Base-by-base conservation (phyloP, 2,888 invertebrate genomes). In the Metellina segmentata region DNA sequence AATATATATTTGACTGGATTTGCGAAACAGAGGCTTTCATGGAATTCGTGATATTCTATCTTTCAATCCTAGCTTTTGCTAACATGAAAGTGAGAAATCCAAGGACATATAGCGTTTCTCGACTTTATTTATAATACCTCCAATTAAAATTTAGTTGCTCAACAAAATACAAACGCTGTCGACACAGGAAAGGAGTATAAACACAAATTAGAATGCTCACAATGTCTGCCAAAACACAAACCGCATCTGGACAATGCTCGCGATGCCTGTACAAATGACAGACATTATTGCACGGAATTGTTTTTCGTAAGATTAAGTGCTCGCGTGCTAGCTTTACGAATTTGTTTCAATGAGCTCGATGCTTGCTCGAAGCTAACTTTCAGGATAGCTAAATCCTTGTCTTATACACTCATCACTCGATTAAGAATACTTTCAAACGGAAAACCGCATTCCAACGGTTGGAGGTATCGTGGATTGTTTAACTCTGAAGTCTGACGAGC, bases 251-350 rank as follows among this genome's bases (percentile, higher is more conserved):
- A 34, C 34, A 34, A 34, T 34, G 34, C 16, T 34, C 16, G 34
- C 0, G 34, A 19, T 16, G 8, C 69, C 48, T 61, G 16, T 19
- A 11, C 82, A 71, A 71, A 72, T 49, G 71, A 1, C 51, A 51
- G 71, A 13, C 34, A 9, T 53, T 34, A 69, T 16, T 20, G 69
- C 20, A 7, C 19, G 51, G 19, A 34, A 82, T 71, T 70, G 71
- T 82, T 71, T 51, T 19, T n/a, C 34, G 7, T 71, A 82, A 71
- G 71, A 82, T 82, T 71, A 51, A 82, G 71, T 82, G 71, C 9
- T 70, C 49, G 16, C 82, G 82, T 82, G 82, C 49, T 71, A 49
- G 7, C 51, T 8, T 19, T 82, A 82, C 82, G 71, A 71, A 82
- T 82, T 51, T 71, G 11, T 0, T 11, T 70, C 49, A 82, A 82